phyloP scores from a whole-genome alignment of 2,888 invertebrate species.

The Anarsia innoxiella region DNA sequence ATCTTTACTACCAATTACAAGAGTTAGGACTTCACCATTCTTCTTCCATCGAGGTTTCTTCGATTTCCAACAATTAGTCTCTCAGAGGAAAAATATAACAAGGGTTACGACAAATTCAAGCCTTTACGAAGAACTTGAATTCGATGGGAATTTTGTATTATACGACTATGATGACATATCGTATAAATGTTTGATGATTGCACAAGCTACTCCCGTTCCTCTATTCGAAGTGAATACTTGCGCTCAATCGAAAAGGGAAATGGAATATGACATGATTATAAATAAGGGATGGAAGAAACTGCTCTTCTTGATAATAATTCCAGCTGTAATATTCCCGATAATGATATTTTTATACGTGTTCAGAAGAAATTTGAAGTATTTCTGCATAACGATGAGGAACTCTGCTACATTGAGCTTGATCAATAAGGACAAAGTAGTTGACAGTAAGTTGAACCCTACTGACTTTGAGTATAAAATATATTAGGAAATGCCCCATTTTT shows the following conservation, averaged over 20 bases:
- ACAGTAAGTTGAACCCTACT: conserved; percentile 54
- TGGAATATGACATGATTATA: conserved; percentile 23
- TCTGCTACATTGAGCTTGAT: conserved; percentile 72
- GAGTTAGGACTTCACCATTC: not conserved
- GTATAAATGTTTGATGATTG: conserved; percentile 36
- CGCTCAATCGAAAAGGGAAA: conserved; percentile 20
- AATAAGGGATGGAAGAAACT: conserved; percentile 23
- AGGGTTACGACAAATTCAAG: conserved; percentile 15
- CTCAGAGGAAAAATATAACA: conserved; percentile 24
- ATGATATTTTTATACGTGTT: conserved; percentile 31
- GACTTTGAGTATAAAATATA: too few species aligned
- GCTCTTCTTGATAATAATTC: conserved; percentile 31
- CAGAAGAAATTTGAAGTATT: conserved; percentile 75
- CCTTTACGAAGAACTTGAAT: conserved; percentile 23
- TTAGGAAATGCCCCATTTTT: too few species aligned
- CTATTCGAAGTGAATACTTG: conserved; percentile 34
- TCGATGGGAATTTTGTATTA: conserved; percentile 32
- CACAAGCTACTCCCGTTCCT: conserved; percentile 24
- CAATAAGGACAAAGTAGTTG: conserved; percentile 47
- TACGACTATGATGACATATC: conserved; percentile 32
- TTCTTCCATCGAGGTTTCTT: conserved; percentile 33
- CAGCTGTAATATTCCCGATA: conserved; percentile 29
- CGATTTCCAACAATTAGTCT: conserved; percentile 32
- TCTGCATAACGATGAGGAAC: conserved; percentile 73
- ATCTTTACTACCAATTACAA: not conserved